Base-by-base conservation (phyloP, 2,888 invertebrate genomes). In the Schizaphis graminum region DNA sequence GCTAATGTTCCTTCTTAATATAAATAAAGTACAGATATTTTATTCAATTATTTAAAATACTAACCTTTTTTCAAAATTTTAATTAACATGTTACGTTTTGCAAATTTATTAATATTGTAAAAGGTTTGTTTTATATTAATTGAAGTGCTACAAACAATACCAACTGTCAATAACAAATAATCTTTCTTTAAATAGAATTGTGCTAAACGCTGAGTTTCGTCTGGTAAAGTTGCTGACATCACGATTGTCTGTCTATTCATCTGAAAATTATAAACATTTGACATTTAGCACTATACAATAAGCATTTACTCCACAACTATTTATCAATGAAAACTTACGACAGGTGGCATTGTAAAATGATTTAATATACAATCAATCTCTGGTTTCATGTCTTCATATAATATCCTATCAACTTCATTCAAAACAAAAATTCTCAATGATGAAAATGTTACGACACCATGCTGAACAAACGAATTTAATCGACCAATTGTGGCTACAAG, bases 81-180 rank as follows among this genome's bases (percentile, higher is more conserved):
- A 94, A 97, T 96, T 0, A 99, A 96, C 95, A 97, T 97, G 0
- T 97, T 96, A 94, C 97, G 97, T 95, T 99, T 99, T 89, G 97
- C 97, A 84, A 97, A 97, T 95, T 97, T 97, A 3, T 96, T 96
- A 0, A 98, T 97, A 95, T 98, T 96, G 91, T 97, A 96, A 95
- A 98, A 97, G 1, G 96, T 96, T 96, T 99, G 99, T 94, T 97
- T 97, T 0, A 99, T 99, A 96, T 99, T 99, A 0, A 97, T 96
- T 95, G 98, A 99, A 16, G 99, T 99, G 3, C 98, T 98, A 0
- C 99, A 99, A 0, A 99, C 97, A 21, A 98, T 97, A 86, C 99
- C 99, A 44, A 99, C 98, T 0, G 98, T 97, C 21, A 99, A 97
- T 95, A 99, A 99, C 35, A 98, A 95, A 95, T 99, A 99, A 94